Conservation (phyloP, 2,888 invertebrate genomes). For the Xylocampa areola region DNA sequence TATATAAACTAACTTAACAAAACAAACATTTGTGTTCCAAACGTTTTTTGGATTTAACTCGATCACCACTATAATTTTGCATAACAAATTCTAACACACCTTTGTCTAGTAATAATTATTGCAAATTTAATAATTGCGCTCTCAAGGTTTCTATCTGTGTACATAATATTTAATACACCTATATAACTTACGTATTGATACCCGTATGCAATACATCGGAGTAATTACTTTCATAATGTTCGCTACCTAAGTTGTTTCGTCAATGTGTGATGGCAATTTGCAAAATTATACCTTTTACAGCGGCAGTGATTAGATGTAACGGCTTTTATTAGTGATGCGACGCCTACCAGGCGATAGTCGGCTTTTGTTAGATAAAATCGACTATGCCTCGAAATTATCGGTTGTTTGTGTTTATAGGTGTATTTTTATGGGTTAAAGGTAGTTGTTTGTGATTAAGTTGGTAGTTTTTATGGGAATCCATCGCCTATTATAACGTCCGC, state of each 20-base stretch:
- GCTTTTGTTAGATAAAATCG: constrained; percentile 43
- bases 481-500: too few relatives aligned
- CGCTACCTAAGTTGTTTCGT: constrained; percentile 73
- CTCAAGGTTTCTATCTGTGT: constrained; percentile 8
- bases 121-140: constrained; percentile 19
- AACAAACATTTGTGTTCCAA: too few relatives aligned
- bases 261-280: constrained; percentile 72
- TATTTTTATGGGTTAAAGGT: constrained; percentile 12
- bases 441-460: background rate
- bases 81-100: background rate
- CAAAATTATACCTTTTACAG: constrained; percentile 79
- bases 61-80: background rate
- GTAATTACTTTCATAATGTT: constrained; percentile 68
- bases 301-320: constrained; percentile 77
- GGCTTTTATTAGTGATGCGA: constrained; percentile 67
- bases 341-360: constrained; percentile 35
- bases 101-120: constrained; percentile 20
- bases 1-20: too few relatives aligned
- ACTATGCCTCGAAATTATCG: constrained; percentile 31
- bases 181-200: background rate
- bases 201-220: constrained; percentile 29
- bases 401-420: constrained; percentile 8
- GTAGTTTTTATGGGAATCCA: too few relatives aligned
- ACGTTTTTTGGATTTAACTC: too few relatives aligned
- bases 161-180: too few relatives aligned